Percentiles rank a stretch among this genome's conserved stretches.
Conservation (phyloP, 1,140 invertebrate species). For the Tetragonula clypearis region DNA sequence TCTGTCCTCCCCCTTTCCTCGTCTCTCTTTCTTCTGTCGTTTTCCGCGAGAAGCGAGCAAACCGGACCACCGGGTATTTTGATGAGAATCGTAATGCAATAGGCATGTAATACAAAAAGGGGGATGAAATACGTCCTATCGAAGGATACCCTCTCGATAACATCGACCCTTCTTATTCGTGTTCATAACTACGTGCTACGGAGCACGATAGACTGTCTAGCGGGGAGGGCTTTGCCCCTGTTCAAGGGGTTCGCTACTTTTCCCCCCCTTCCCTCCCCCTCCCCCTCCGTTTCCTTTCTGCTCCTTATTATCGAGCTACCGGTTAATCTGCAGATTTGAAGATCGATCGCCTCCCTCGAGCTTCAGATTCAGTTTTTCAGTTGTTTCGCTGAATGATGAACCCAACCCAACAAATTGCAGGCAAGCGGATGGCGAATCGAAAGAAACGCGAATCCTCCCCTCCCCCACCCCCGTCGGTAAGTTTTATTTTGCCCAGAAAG, state of each 20-base stretch:
- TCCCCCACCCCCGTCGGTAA: too few species aligned
- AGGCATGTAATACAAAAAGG: slow-evolving; percentile 77
- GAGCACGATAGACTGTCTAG: slow-evolving; percentile 52
- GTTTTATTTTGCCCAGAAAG: too few species aligned
- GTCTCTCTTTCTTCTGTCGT: slow-evolving; percentile 56
- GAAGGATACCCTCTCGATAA: slow-evolving; percentile 54
- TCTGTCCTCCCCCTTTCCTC: neutral
- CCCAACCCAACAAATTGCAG: too few species aligned
- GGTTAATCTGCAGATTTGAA: slow-evolving; percentile 68
- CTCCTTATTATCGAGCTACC: slow-evolving; percentile 30
- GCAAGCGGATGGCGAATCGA: too few species aligned
- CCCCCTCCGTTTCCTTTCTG: too few species aligned
- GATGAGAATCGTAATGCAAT: slow-evolving; percentile 81
- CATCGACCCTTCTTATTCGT: slow-evolving; percentile 67
- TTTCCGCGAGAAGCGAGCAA: slow-evolving; percentile 55
- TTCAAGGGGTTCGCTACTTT: slow-evolving; percentile 15
- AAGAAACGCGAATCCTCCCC: too few species aligned
- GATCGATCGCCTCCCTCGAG: slow-evolving; percentile 55
- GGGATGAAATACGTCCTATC: slow-evolving; percentile 64
- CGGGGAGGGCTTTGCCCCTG: slow-evolving; percentile 21
- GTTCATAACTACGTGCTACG: slow-evolving; percentile 65
- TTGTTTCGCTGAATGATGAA: too few species aligned
- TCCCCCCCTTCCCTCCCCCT: too few species aligned
- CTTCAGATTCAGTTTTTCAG: too few species aligned
- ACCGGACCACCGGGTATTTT: slow-evolving; percentile 57